A percentile compares a stretch with the other conserved stretches of the same genome.
phyloP scores from a whole-genome alignment of 1,140 invertebrate species.

The Trichomalopsis sarcophagae region DNA sequence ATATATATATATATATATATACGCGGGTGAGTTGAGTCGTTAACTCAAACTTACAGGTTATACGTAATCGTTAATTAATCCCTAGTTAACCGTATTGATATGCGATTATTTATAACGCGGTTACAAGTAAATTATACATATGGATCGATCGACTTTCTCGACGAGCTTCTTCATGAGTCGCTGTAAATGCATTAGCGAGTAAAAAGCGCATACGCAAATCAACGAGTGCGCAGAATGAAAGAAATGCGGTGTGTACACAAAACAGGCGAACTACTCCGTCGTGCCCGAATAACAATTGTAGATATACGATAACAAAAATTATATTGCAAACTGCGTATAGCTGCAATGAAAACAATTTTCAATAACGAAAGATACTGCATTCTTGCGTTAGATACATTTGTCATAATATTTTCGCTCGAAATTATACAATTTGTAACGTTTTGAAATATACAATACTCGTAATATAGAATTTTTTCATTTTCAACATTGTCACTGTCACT shows the following conservation, averaged over 20 bases:
- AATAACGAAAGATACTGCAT: constrained; percentile 27
- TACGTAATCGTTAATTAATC: constrained; percentile 65
- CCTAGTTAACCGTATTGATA: constrained; percentile 68
- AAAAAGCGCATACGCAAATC: constrained; percentile 44
- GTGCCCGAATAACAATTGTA: neutral
- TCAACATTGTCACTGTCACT: constrained; percentile 32
- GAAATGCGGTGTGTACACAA: neutral
- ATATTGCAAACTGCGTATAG: neutral
- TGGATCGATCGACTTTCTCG: constrained; percentile 36
- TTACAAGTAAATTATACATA: constrained; percentile 63
- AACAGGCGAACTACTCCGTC: neutral
- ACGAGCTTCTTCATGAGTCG: constrained; percentile 33
- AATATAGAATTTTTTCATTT: constrained; percentile 33
- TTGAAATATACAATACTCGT: constrained; percentile 11
- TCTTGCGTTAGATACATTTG: neutral
- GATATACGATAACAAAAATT: neutral
- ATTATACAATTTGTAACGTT: neutral
- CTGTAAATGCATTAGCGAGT: constrained; percentile 49
- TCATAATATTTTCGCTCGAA: neutral
- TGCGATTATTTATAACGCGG: constrained; percentile 63
- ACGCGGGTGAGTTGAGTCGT: constrained; percentile 30
- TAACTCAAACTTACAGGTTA: constrained; percentile 57
- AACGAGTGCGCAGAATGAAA: neutral
- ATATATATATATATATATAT: no score
- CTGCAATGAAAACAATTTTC: neutral